Conservation (phyloP, 1,140 invertebrate genomes). For the Dinothrombium tinctorium region DNA sequence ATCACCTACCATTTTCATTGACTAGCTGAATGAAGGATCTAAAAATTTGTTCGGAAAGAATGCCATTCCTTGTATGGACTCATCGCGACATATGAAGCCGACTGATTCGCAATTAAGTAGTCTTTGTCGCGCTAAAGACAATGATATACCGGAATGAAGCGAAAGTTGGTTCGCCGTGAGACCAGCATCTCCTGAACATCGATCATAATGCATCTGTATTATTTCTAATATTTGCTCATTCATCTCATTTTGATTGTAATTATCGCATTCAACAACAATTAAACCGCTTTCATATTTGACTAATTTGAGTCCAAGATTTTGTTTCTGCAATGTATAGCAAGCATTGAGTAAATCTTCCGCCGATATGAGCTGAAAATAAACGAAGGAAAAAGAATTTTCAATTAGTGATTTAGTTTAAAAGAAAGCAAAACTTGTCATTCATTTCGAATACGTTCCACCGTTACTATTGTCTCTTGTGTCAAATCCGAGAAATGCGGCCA, state of each 20-base stretch:
- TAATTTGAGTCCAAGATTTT: constrained; percentile 35
- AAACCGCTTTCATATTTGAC: constrained; percentile 70
- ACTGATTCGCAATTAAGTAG: constrained; percentile 53
- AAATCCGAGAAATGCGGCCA: too few species aligned
- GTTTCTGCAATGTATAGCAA: constrained; percentile 37
- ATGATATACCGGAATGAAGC: constrained; percentile 47
- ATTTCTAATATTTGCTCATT: constrained; percentile 40
- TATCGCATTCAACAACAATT: constrained; percentile 55
- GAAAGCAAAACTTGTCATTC: not conserved
- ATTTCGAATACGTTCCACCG: too few species aligned
- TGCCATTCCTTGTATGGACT: constrained; percentile 67
- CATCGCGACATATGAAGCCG: constrained; percentile 70
- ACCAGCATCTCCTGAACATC: constrained; percentile 21
- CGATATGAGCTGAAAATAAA: constrained; percentile 49
- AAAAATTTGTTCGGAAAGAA: constrained; percentile 54
- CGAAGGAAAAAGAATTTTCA: constrained; percentile 2
- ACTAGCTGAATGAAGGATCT: too few species aligned
- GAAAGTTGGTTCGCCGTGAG: constrained; percentile 65
- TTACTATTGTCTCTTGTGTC: too few species aligned
- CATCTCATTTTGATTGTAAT: constrained; percentile 48
- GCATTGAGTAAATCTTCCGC: constrained; percentile 85
- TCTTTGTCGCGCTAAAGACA: constrained; percentile 42
- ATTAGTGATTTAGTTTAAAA: not conserved
- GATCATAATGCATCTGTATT: constrained; percentile 31
- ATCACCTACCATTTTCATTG: too few species aligned